These are phyloP conservation scores for Tenthredo distinguenda DNA, from an alignment of 2,888 invertebrate genomes.

Conservation along the genomic window DNA sequence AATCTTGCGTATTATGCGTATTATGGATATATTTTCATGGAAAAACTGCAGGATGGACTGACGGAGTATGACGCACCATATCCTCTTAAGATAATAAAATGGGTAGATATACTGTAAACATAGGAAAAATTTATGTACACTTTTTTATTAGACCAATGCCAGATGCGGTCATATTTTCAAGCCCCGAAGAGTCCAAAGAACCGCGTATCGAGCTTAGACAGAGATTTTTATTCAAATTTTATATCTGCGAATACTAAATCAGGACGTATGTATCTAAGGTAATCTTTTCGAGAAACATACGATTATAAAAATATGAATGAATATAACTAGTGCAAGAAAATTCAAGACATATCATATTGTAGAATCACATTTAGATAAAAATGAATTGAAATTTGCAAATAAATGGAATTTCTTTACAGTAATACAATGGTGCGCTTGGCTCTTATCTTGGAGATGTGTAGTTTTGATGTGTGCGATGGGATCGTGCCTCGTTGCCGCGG, in stretches of 20 bases:
- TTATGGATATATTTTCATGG: background rate
- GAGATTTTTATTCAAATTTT: background rate
- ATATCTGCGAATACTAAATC: background rate
- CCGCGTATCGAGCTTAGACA: background rate
- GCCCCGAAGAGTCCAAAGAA: background rate
- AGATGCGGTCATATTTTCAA: background rate
- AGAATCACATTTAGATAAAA: background rate
- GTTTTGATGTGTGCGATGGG: conserved; percentile 64
- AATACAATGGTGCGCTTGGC: conserved; percentile 61
- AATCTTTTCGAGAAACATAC: background rate
- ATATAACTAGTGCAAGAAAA: background rate
- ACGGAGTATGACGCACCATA: background rate
- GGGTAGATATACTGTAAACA: background rate
- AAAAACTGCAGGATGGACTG: background rate
- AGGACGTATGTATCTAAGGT: background rate
- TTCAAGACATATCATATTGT: background rate
- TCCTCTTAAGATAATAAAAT: background rate
- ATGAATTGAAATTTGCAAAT: background rate
- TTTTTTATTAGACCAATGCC: background rate
- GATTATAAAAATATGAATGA: background rate
- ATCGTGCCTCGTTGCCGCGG: conserved; percentile 62
- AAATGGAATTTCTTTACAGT: conserved; percentile 61
- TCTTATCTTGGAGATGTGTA: conserved; percentile 68
- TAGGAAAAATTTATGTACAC: background rate
- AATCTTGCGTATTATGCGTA: background rate